Evolutionary conservation across 2,888 invertebrate species (phyloP).

Genomic region (Dasysyrphus tricinctus): DNA sequence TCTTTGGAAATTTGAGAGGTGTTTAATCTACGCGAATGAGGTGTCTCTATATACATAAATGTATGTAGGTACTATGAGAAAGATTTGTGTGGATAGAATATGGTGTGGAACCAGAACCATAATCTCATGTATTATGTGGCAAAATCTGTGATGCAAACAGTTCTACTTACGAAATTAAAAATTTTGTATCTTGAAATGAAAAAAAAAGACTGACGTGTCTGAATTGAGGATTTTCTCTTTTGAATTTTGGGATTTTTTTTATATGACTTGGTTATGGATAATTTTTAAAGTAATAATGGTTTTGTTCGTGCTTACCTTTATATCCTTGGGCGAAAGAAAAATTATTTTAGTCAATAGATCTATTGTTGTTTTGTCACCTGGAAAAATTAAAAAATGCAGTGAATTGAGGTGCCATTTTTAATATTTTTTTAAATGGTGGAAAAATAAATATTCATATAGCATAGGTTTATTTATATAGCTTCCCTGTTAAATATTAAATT

Average conservation of each 20-base stretch:
- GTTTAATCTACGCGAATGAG: conserved; percentile 66
- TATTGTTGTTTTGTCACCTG: conserved; percentile 27
- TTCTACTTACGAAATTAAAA: conserved; percentile 75
- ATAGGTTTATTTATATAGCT: no score
- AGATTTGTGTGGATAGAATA: conserved; percentile 43
- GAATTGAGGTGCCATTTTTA: conserved; percentile 1
- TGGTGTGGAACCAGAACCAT: conserved; percentile 57
- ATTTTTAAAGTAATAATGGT: not conserved
- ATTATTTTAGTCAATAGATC: conserved; percentile 4
- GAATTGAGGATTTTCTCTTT: not conserved
- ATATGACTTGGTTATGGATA: not conserved
- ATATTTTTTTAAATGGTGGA: not conserved
- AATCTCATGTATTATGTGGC: conserved; percentile 71
- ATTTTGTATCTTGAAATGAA: conserved; percentile 21
- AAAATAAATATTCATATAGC: not conserved
- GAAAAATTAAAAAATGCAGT: conserved; percentile 18
- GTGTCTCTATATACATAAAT: conserved; percentile 26
- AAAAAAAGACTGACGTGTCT: conserved; percentile 14
- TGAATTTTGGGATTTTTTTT: not conserved
- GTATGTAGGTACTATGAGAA: no score
- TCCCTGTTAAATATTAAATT: no score
- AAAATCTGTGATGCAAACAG: conserved; percentile 72
- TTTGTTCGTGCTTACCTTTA: conserved; percentile 17
- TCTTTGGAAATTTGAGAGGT: not conserved
- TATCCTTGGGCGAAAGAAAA: conserved; percentile 5